Conservation (phyloP, 2,797 vertebrate species). For the Melopsittacus undulatus region DNA sequence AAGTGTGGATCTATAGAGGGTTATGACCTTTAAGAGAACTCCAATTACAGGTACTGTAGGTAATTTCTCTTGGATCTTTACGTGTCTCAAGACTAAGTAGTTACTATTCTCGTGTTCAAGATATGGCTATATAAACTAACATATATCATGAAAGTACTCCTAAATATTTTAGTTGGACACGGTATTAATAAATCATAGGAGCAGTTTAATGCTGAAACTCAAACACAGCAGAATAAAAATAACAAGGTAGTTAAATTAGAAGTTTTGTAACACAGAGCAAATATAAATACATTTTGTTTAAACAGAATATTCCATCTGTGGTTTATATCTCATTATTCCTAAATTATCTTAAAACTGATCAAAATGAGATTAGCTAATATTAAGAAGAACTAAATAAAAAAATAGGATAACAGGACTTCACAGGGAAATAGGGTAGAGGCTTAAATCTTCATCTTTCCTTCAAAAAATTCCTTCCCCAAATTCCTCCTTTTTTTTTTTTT, state of each 20-base stretch:
- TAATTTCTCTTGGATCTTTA: constrained; percentile 62
- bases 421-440: neutral
- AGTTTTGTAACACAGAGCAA: neutral
- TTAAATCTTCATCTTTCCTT: neutral
- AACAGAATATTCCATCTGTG: neutral
- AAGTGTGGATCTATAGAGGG: constrained; percentile 58
- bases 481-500: neutral
- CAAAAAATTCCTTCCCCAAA: neutral
- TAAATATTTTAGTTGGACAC: constrained; percentile 9
- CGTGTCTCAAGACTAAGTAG: constrained; percentile 15
- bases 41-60: constrained; percentile 56
- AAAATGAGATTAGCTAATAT: neutral
- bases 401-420: neutral
- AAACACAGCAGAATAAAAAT: constrained; percentile 17
- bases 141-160: neutral
- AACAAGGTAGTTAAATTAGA: neutral
- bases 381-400: neutral
- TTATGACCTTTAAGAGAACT: constrained; percentile 65
- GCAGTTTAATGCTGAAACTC: constrained; percentile 5
- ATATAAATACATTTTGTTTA: neutral
- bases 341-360: constrained; percentile 10
- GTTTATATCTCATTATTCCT: neutral
- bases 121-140: neutral
- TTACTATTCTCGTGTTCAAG: neutral
- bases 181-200: constrained; percentile 3